A percentile compares a stretch with the other conserved stretches of the same genome.
These are phyloP conservation scores for Prionailurus viverrinus DNA, from an alignment of 2,113 vertebrate genomes.

Conservation along the genomic window DNA sequence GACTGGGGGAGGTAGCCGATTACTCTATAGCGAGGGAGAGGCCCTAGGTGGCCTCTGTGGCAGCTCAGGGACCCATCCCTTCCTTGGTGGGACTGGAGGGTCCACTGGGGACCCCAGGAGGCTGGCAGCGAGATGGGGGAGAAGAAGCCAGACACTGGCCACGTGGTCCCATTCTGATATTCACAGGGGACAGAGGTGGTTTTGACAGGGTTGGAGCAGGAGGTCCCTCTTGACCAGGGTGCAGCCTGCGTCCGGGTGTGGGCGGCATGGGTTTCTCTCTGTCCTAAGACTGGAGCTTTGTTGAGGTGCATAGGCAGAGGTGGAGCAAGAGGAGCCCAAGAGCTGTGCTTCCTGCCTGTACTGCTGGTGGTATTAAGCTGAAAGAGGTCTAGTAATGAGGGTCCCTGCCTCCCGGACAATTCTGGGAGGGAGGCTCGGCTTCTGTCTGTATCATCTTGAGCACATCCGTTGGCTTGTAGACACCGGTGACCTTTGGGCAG, in stretches of 20 bases:
- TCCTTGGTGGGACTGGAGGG: slow-evolving; percentile 90
- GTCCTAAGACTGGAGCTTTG: slow-evolving; percentile 87
- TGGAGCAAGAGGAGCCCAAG: slow-evolving; percentile 93
- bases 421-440: slow-evolving; percentile 89
- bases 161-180: slow-evolving; percentile 83
- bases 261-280: slow-evolving; percentile 89
- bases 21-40: slow-evolving; percentile 87
- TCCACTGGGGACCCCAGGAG: slow-evolving; percentile 91
- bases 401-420: slow-evolving; percentile 91
- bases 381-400: slow-evolving; percentile 94
- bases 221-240: slow-evolving; percentile 85
- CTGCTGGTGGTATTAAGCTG: slow-evolving; percentile 85
- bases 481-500: slow-evolving; percentile 90
- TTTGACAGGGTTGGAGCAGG: slow-evolving; percentile 88
- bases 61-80: slow-evolving; percentile 91
- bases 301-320: slow-evolving; percentile 83
- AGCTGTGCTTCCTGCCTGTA: slow-evolving; percentile 94
- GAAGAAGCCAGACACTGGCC: slow-evolving; percentile 89
- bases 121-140: slow-evolving; percentile 94
- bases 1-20: slow-evolving; percentile 89
- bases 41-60: slow-evolving; percentile 93
- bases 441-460: slow-evolving; percentile 90
- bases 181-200: slow-evolving; percentile 90
- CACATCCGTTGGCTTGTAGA: slow-evolving; percentile 79
- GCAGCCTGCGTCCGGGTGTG: slow-evolving; percentile 90